These are phyloP conservation scores for Yponomeuta cagnagella DNA, from an alignment of 2,888 invertebrate species.

Conservation along the genomic window DNA sequence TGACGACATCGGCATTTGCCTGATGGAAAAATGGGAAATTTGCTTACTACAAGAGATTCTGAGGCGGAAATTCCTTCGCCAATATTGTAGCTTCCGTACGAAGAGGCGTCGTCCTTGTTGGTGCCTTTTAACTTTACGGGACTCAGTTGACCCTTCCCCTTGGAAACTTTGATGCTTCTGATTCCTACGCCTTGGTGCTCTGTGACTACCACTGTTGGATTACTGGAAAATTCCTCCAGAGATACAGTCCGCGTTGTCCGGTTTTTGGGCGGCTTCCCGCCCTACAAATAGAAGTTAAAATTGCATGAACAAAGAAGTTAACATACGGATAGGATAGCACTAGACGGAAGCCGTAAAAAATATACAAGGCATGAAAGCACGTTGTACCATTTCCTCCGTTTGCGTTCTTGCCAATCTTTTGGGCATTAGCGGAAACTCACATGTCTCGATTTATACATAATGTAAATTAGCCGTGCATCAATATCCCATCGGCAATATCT, in stretches of 20 bases:
- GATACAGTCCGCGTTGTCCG: not conserved
- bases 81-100: not conserved
- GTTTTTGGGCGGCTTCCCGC: not conserved
- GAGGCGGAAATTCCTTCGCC: not conserved
- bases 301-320: not conserved
- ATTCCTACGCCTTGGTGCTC: not conserved
- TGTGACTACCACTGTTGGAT: not conserved
- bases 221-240: not conserved
- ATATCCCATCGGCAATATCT: no score
- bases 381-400: no score
- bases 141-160: not conserved
- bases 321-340: no score
- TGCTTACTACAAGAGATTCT: not conserved
- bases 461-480: no score
- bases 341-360: no score
- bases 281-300: not conserved
- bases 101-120: not conserved
- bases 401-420: no score
- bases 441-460: no score
- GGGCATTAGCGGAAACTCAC: no score
- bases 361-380: no score
- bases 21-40: not conserved
- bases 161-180: not conserved
- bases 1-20: no score
- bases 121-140: not conserved